These are phyloP conservation scores for Conopomorpha cramerella DNA, from an alignment of 1,140 invertebrate genomes.

Conservation along the genomic window DNA sequence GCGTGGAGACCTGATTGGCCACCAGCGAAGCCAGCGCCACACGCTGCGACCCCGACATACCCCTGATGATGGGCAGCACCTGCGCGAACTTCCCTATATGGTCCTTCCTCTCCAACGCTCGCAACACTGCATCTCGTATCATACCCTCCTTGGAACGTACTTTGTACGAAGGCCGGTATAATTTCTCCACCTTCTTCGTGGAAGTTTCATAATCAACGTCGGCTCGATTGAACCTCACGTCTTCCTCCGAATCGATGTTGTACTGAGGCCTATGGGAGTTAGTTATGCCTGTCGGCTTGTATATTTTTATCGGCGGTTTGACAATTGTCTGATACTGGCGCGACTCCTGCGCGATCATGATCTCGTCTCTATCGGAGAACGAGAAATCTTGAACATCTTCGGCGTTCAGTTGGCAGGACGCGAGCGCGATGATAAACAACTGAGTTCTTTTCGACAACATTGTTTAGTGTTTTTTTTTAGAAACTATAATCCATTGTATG, in stretches of 20 bases:
- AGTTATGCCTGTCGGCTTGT: conserved; percentile 38
- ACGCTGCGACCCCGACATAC: conserved; percentile 64
- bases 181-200: conserved; percentile 18
- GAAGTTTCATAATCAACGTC: conserved; percentile 16
- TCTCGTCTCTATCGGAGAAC: conserved; percentile 24
- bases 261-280: conserved; percentile 56
- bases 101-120: conserved; percentile 52
- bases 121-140: conserved; percentile 47
- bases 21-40: conserved; percentile 65
- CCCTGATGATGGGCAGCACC: conserved; percentile 67
- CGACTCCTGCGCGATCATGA: conserved; percentile 46
- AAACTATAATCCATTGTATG: conserved; percentile 11
- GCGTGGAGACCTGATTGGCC: conserved; percentile 62
- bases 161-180: conserved; percentile 44
- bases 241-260: conserved; percentile 38
- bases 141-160: conserved; percentile 55
- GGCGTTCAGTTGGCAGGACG: neutral
- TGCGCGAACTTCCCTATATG: conserved; percentile 59
- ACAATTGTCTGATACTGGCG: conserved; percentile 34
- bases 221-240: conserved; percentile 7
- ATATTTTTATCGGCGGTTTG: conserved; percentile 28
- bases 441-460: conserved; percentile 15
- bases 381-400: conserved; percentile 32
- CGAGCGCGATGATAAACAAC: neutral
- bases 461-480: conserved; percentile 5